Base-by-base conservation (phyloP, 2,113 vertebrate genomes). In the Ursus arctos region DNA sequence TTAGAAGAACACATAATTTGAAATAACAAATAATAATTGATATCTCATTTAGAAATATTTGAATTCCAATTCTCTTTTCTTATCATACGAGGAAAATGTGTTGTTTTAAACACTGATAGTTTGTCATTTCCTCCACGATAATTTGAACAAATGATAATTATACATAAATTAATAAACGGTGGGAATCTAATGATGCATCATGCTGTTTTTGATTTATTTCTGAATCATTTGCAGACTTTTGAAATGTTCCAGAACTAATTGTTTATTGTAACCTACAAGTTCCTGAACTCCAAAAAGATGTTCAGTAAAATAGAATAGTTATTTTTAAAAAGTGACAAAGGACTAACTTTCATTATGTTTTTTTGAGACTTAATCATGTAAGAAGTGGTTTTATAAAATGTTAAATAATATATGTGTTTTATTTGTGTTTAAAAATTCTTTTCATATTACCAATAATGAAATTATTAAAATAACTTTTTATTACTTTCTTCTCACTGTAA, bases 141-240 rank as follows among this genome's bases (percentile, higher is more conserved):
- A 98, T 96, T 88, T 97, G 88, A 97, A 87, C 72, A 94, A 90
- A 69, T 98, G 92, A 97, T 97, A 96, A 93, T 97, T 97, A 83
- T 74, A 97, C 28, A 36, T 88, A 97, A 98, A 98, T 98, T 98
- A 98, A 97, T 97, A 95, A 98, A 94, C 65, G 7, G n/a, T 84
- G 77, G 88, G 51, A 88, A 95, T 95, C 90, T 96, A 96, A 87
- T 94, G 97, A 71, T 97, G 80, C 76, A 81, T 97, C 85, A 26
- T 97, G 80, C 43, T 31, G 95, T 84, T 98, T 97, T 61, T 95
- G 83, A 95, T 97, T 93, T 98, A 92, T 98, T 97, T 93, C 72
- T 95, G 88, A 95, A 94, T 97, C 79, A 97, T 94, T 97, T 97
- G 24, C 67, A 96, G 91, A 91, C 65, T 95, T 12, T 76, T 93